Evolutionary conservation across 2,113 vertebrate species (phyloP).

Genomic region (Collichthys lucidus): DNA sequence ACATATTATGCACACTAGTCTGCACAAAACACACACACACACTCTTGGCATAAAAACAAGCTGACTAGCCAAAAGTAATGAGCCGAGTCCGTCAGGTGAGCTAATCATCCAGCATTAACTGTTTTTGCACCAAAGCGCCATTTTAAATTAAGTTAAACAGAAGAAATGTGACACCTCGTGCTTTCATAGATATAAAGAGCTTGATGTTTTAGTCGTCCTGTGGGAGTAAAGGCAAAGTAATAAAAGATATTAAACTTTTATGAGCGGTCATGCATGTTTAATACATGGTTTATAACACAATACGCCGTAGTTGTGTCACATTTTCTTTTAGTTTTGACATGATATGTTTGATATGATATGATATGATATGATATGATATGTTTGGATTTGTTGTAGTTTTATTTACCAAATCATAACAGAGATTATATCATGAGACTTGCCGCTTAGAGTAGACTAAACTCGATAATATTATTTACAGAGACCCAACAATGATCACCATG

Average conservation of each 20-base stretch:
- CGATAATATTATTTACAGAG: too few species aligned
- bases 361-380: too few species aligned
- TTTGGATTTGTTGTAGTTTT: background rate
- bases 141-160: constrained; percentile 6
- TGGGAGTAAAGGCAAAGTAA: background rate
- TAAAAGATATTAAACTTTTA: background rate
- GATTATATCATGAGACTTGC: too few species aligned
- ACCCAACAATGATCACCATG: too few species aligned
- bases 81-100: background rate
- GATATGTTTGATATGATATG: too few species aligned
- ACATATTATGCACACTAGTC: background rate
- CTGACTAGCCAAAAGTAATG: background rate
- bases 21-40: background rate
- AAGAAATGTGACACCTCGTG: background rate
- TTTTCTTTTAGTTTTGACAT: too few species aligned
- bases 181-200: background rate
- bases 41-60: background rate
- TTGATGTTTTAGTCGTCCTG: background rate
- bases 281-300: background rate
- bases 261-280: background rate
- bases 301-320: background rate
- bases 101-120: background rate
- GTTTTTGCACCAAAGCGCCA: background rate
- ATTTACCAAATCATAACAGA: too few species aligned
- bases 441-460: too few species aligned